Evolutionary conservation across 2,113 vertebrate genomes (phyloP), one percentile per base, ranked within the genome.

Genomic region (Chloroceryle aenea): DNA sequence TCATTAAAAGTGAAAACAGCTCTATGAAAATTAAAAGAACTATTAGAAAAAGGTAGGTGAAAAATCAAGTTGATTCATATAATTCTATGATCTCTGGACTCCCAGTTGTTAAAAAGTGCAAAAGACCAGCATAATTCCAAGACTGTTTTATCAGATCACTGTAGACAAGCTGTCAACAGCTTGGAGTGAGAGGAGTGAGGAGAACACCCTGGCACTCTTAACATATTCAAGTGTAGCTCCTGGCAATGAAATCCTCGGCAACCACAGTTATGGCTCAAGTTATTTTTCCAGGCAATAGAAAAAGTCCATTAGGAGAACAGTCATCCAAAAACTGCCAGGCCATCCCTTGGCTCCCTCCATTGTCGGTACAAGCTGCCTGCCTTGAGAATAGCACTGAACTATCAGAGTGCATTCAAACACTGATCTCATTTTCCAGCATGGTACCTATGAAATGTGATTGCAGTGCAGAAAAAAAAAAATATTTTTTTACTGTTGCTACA

Each of bases 301-400:
- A 76, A 90, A 25, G 11, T 50, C 38, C 26, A 14, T 0, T 19
- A 18, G 16, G 56, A 67, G 45, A 80, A 53, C 2, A 34, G 38
- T 40, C 40, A 56, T 61, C 30, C 18, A 87, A 30, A 91, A 84
- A 26, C 9, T 52, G 7, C 36, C 64, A 69, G 82, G 34, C 10
- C 21, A 10, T 38, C 34, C 32, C 32, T 27, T 34, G 29, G 38
- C 55, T 56, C 18, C 30, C 17, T 45, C 27, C 11, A 2, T 10
- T 22, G 4, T 12, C 29, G 4, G 10, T 59, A 34, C 0, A 3
- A 48, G n/a, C 38, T n/a, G 6, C 15, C 43, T 69, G n/a, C 27
- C 48, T 76, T 23, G 22, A 64, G 19, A 77, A 58, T 14, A 30
- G 20, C 48, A 32, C 43, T 27, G 27, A 85, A 34, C 58, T 34